Conservation (phyloP, 2,888 invertebrate genomes). For the Drosophila eohydei region DNA sequence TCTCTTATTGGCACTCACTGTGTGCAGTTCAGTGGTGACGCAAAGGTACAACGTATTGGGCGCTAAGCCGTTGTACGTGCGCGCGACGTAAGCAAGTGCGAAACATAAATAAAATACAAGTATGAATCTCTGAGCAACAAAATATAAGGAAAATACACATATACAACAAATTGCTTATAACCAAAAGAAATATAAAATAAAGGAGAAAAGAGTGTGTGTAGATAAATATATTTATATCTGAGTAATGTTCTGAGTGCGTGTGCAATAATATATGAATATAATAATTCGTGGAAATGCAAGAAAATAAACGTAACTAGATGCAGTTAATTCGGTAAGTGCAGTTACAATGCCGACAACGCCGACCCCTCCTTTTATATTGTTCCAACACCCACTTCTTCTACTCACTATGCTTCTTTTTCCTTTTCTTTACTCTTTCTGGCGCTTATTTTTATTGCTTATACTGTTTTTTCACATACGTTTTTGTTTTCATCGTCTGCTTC, state of each 20-base stretch:
- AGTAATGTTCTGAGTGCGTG: conserved; percentile 31
- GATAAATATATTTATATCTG: conserved; percentile 21
- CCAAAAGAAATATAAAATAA: conserved; percentile 15
- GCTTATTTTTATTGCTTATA: conserved; percentile 45
- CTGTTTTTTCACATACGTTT: conserved; percentile 65
- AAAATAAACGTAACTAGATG: conserved; percentile 21
- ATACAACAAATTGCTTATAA: conserved; percentile 47
- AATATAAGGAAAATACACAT: conserved; percentile 32
- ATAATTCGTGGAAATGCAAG: conserved; percentile 30
- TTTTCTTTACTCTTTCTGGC: conserved; percentile 9
- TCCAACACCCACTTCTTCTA: conserved; percentile 2
- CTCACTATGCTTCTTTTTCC: conserved; percentile 4
- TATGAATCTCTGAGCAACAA: conserved; percentile 39
- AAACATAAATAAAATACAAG: conserved; percentile 30
- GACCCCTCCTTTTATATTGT: neutral
- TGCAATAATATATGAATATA: conserved; percentile 39
- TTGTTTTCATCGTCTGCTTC: conserved; percentile 77
- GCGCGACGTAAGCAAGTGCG: conserved; percentile 53
- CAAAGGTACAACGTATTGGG: conserved; percentile 15
- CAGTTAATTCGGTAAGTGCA: conserved; percentile 51
- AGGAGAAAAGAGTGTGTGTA: conserved; percentile 20
- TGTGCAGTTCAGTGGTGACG: conserved; percentile 56
- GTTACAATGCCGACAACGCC: conserved; percentile 4
- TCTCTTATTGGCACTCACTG: conserved; percentile 60
- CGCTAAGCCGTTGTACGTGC: conserved; percentile 47